Evolutionary conservation across 2,797 vertebrate species (phyloP).

Genomic region (Sebastes ruberrimus): DNA sequence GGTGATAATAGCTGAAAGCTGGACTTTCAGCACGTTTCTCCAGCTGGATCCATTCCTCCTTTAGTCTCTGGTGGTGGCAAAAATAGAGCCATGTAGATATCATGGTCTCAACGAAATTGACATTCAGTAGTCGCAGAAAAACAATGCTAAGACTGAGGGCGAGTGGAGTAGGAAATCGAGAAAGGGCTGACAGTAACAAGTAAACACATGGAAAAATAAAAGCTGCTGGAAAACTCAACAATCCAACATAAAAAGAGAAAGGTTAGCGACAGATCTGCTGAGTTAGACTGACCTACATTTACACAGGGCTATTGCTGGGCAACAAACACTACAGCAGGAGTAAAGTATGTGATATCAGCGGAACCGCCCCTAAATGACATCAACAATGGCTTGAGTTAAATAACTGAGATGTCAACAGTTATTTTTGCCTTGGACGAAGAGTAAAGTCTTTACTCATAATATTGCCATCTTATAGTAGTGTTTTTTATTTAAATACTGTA

Average conservation of each 20-base stretch:
- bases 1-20: slow-evolving; percentile 72
- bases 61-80: slow-evolving; percentile 37
- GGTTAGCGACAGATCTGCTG: background rate
- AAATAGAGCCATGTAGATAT: slow-evolving; percentile 31
- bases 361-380: background rate
- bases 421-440: background rate
- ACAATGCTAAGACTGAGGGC: background rate
- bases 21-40: slow-evolving; percentile 66
- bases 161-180: background rate
- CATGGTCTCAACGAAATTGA: slow-evolving; percentile 21
- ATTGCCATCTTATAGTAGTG: background rate
- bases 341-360: slow-evolving; percentile 1
- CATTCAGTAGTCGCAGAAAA: slow-evolving; percentile 25
- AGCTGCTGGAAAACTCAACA: background rate
- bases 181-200: background rate
- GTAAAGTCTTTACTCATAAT: background rate
- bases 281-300: slow-evolving; percentile 38
- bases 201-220: background rate
- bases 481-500: background rate
- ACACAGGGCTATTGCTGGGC: background rate
- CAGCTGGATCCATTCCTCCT: slow-evolving; percentile 57
- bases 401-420: slow-evolving; percentile 1
- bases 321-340: slow-evolving; percentile 21
- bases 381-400: slow-evolving; percentile 7
- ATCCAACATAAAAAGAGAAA: background rate